Conservation (phyloP, 2,113 vertebrate species). For the Rhinolophus sinicus region DNA sequence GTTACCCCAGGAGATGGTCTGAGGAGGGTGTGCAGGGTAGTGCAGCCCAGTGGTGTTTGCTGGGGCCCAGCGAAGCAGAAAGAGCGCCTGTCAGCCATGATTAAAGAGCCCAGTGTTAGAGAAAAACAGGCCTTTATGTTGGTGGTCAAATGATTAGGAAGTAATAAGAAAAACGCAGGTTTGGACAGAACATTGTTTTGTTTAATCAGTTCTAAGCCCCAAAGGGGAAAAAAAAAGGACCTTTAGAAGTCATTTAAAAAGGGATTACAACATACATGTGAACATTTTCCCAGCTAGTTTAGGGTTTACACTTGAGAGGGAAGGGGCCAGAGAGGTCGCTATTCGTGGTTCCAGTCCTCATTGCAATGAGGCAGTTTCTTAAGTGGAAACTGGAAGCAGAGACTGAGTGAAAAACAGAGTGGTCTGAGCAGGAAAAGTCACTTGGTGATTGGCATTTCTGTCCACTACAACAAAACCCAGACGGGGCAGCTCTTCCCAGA, state of each 20-base stretch:
- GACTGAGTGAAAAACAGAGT: not conserved
- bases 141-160: conserved; percentile 80
- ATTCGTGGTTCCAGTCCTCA: not conserved
- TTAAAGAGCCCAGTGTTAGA: conserved; percentile 79
- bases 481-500: not conserved
- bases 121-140: conserved; percentile 76
- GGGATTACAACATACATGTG: conserved; percentile 42
- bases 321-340: not conserved
- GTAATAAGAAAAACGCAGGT: conserved; percentile 74
- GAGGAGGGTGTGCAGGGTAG: conserved; percentile 70
- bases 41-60: conserved; percentile 72
- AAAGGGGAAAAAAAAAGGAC: conserved; percentile 39
- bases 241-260: conserved; percentile 58
- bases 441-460: too few species aligned
- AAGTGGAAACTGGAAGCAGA: not conserved
- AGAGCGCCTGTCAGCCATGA: conserved; percentile 80
- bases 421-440: not conserved
- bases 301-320: conserved; percentile 20
- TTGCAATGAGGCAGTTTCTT: not conserved
- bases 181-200: conserved; percentile 78
- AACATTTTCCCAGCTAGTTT: not conserved
- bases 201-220: conserved; percentile 75
- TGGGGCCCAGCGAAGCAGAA: conserved; percentile 79
- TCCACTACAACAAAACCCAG: not conserved
- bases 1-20: conserved; percentile 69